phyloP scores from a whole-genome alignment of 2,797 vertebrate genomes.

The Macrochelys suwanniensis region DNA sequence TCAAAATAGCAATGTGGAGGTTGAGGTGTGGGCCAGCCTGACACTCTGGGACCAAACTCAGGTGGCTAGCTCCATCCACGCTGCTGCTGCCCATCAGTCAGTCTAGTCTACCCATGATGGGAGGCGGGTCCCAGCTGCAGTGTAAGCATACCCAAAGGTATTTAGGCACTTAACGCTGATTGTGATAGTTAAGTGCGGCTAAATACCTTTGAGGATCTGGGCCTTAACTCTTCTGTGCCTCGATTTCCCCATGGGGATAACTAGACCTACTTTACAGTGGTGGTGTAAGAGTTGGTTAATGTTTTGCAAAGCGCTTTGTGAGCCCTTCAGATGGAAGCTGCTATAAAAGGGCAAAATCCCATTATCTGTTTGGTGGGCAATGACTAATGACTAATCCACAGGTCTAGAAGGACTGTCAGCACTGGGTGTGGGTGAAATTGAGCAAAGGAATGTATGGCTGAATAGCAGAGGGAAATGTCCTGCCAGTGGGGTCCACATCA shows the following conservation, averaged over 20 bases:
- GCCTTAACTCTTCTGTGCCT: neutral
- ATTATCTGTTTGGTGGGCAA: neutral
- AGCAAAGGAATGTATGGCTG: fast-evolving
- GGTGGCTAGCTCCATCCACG: neutral
- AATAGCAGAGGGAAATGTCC: neutral
- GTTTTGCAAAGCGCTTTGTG: neutral
- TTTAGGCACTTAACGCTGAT: neutral
- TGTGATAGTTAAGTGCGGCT: neutral
- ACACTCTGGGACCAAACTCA: neutral
- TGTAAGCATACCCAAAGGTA: neutral
- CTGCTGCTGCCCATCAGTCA: neutral
- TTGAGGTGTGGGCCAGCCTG: neutral
- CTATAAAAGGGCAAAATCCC: fast-evolving
- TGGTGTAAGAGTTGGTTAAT: neutral
- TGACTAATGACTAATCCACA: neutral
- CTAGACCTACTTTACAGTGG: neutral
- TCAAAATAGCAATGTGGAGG: neutral
- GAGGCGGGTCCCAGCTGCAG: neutral
- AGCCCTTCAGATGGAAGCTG: neutral
- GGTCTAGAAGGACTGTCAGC: neutral
- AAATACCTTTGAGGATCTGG: neutral
- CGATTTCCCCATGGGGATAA: neutral
- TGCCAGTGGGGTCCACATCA: neutral
- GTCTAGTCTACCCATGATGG: neutral
- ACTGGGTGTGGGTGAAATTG: neutral